A percentile compares a stretch with the other conserved stretches of the same genome.
Evolutionary conservation across 2,797 vertebrate genomes (phyloP).

Genomic region (Acomys russatus): DNA sequence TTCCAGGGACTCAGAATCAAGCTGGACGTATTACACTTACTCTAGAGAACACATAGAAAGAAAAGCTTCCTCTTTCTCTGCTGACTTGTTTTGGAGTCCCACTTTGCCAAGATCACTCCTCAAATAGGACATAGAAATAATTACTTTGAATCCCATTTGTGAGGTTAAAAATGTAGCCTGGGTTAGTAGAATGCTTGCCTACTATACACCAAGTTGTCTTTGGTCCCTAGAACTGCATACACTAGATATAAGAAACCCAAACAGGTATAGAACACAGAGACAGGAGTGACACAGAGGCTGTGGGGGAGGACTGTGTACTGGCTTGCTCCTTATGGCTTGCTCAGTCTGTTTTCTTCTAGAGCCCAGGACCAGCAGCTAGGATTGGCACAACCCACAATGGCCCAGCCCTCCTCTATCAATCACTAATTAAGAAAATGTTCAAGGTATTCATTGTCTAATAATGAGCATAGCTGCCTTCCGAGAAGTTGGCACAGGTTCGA

Average conservation of each 20-base stretch:
- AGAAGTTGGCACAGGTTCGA: conserved; percentile 92
- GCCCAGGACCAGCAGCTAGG: not conserved
- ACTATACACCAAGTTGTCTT: not conserved
- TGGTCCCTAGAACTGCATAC: not conserved
- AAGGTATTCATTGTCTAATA: conserved; percentile 87
- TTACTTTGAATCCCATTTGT: not conserved
- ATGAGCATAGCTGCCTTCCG: conserved; percentile 91
- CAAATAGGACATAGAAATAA: not conserved
- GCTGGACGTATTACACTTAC: not conserved
- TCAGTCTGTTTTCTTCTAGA: not conserved
- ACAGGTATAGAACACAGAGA: not conserved
- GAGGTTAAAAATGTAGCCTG: not conserved
- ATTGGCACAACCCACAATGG: not conserved
- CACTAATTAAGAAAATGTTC: not conserved
- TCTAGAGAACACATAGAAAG: not conserved
- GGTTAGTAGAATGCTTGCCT: not conserved
- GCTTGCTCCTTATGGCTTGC: not conserved
- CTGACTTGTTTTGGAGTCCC: not conserved
- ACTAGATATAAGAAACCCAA: not conserved
- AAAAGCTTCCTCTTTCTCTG: not conserved
- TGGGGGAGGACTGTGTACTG: not conserved
- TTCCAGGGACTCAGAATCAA: not conserved
- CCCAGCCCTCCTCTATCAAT: not conserved
- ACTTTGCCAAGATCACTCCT: not conserved
- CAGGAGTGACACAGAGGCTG: not conserved